Evolutionary conservation across 2,888 invertebrate species (phyloP).

Genomic region (Aporophyla nigra): DNA sequence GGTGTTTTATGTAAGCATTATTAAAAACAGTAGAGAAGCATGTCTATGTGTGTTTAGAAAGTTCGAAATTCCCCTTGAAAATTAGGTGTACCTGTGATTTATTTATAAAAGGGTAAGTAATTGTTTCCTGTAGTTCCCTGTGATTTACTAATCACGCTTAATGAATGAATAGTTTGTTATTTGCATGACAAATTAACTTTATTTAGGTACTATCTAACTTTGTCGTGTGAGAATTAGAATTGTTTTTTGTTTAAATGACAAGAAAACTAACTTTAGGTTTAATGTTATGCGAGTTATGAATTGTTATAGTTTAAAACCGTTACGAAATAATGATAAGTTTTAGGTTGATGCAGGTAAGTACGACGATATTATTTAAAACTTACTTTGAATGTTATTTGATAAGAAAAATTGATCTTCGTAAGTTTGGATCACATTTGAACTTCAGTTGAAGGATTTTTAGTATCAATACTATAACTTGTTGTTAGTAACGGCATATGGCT

Average conservation of each 20-base stretch:
- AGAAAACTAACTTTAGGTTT: conserved; percentile 4
- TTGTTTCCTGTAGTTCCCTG: conserved; percentile 79
- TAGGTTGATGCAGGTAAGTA: conserved; percentile 4
- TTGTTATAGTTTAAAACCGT: background rate
- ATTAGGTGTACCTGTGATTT: conserved; percentile 82
- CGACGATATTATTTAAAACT: background rate
- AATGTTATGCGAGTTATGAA: conserved; percentile 7
- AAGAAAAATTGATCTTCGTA: background rate
- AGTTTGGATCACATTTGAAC: background rate
- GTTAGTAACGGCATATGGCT: too few species aligned
- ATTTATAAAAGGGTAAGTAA: conserved; percentile 83
- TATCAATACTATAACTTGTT: background rate
- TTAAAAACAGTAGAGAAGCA: conserved; percentile 82
- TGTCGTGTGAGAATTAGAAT: conserved; percentile 23
- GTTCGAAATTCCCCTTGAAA: conserved; percentile 76
- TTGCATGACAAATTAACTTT: conserved; percentile 70
- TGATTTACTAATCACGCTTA: conserved; percentile 60
- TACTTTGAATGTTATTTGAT: background rate
- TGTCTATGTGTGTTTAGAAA: conserved; percentile 87
- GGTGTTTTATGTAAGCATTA: conserved; percentile 89
- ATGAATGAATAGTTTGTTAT: conserved; percentile 64
- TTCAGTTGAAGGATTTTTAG: background rate
- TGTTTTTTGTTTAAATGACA: conserved; percentile 26
- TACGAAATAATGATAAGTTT: background rate
- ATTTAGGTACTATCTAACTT: conserved; percentile 23